A percentile compares a stretch with the other conserved stretches of the same genome.
Evolutionary conservation across 2,797 vertebrate species (phyloP).

Genomic region (Crenichthys baileyi): DNA sequence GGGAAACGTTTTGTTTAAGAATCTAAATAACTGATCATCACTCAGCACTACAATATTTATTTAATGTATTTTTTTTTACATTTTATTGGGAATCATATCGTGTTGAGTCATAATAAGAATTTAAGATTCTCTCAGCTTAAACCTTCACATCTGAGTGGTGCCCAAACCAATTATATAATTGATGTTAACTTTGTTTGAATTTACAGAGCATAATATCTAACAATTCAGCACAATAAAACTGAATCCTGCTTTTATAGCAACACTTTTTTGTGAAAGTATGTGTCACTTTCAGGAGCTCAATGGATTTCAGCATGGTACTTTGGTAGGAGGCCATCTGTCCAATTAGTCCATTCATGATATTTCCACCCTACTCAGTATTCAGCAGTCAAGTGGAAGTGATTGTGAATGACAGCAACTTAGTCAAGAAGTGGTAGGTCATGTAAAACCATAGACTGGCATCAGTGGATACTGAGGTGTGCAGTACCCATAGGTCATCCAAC

Average conservation of each 20-base stretch:
- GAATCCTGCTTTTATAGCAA: neutral
- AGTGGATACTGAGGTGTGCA: neutral
- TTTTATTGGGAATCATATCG: neutral
- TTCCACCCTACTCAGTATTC: neutral
- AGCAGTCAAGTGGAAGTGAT: neutral
- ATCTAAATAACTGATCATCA: neutral
- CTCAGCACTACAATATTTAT: too few species aligned
- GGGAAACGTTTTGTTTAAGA: neutral
- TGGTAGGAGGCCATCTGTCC: neutral
- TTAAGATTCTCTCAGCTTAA: neutral
- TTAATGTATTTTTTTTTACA: neutral
- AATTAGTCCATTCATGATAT: neutral
- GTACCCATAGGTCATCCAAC: neutral
- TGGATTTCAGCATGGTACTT: neutral
- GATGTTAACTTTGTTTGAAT: neutral
- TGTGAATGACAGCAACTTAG: neutral
- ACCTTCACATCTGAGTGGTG: neutral
- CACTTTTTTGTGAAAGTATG: too few species aligned
- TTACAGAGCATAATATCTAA: neutral
- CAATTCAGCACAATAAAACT: neutral
- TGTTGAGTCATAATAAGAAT: neutral
- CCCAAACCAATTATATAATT: neutral
- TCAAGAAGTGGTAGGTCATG: neutral
- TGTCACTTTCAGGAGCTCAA: neutral
- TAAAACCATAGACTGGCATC: neutral